Conservation (phyloP, 2,797 vertebrate species). For the Lutjanus argentimaculatus region DNA sequence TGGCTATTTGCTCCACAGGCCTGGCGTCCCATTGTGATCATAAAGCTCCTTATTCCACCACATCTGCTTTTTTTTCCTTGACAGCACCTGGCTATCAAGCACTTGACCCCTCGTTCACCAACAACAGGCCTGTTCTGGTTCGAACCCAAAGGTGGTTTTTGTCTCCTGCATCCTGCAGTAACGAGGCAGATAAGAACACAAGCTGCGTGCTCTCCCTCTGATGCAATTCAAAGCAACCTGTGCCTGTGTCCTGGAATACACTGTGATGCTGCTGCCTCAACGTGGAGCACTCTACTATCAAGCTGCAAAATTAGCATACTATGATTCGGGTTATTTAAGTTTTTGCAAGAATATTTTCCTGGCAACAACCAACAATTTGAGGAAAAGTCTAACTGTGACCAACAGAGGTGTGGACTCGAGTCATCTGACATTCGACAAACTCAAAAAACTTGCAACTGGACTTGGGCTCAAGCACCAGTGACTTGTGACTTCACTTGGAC, state of each 20-base stretch:
- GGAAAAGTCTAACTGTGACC: neutral
- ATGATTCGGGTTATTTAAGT: slow-evolving; percentile 6
- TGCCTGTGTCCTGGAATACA: slow-evolving; percentile 17
- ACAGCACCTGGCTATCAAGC: slow-evolving; percentile 24
- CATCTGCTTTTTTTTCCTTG: slow-evolving; percentile 27
- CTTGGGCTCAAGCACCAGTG: too few species aligned
- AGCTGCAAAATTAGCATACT: slow-evolving; percentile 20
- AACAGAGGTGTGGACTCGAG: neutral
- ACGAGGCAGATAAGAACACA: slow-evolving; percentile 43
- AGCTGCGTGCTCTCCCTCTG: slow-evolving; percentile 72
- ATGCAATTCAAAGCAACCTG: slow-evolving; percentile 83
- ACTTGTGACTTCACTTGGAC: too few species aligned
- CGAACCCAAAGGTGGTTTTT: slow-evolving; percentile 6
- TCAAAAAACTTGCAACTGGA: too few species aligned
- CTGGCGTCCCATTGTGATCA: slow-evolving; percentile 20
- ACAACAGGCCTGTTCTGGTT: slow-evolving; percentile 1
- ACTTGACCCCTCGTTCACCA: slow-evolving; percentile 38
- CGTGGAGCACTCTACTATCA: slow-evolving; percentile 6
- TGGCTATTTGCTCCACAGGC: slow-evolving; percentile 22
- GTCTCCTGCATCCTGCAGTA: slow-evolving; percentile 52
- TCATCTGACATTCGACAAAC: too few species aligned
- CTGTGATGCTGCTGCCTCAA: slow-evolving; percentile 8
- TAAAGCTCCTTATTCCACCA: slow-evolving; percentile 5
- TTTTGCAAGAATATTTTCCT: neutral
- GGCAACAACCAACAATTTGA: neutral